Evolutionary conservation across 2,797 vertebrate genomes (phyloP).

Genomic region (Danionella dracula): DNA sequence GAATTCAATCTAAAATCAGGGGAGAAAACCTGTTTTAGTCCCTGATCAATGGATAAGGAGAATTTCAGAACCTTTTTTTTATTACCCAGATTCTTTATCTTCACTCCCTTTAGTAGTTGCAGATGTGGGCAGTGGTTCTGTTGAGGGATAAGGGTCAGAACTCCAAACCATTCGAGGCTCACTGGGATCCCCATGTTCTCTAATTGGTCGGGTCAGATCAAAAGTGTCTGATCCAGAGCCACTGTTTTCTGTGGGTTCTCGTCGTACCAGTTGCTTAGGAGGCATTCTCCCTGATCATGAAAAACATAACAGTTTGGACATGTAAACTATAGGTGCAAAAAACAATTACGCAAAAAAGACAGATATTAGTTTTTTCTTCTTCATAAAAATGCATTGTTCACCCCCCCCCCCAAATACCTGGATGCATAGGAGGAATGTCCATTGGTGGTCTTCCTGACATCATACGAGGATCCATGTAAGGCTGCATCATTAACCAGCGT

Average conservation of each 20-base stretch:
- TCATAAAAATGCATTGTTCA: too few species aligned
- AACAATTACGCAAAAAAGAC: too few species aligned
- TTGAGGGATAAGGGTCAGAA: slow-evolving; percentile 83
- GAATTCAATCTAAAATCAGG: slow-evolving; percentile 73
- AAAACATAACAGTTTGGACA: slow-evolving; percentile 16
- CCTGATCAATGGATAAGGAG: not conserved
- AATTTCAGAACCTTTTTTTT: not conserved
- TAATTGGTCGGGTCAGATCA: slow-evolving; percentile 81
- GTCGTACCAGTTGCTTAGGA: slow-evolving; percentile 88
- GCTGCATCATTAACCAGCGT: slow-evolving; percentile 98
- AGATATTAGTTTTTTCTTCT: too few species aligned
- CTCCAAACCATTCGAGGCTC: slow-evolving; percentile 92
- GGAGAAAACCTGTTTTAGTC: not conserved
- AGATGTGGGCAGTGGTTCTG: slow-evolving; percentile 76
- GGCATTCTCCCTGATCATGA: slow-evolving; percentile 83
- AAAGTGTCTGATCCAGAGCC: slow-evolving; percentile 85
- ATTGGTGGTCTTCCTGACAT: slow-evolving; percentile 90
- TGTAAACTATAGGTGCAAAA: too few species aligned
- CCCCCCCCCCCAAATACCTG: too few species aligned
- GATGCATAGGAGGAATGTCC: slow-evolving; percentile 89
- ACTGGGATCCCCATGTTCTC: slow-evolving; percentile 81
- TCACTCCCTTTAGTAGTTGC: slow-evolving; percentile 82
- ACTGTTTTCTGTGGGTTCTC: slow-evolving; percentile 89
- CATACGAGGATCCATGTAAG: slow-evolving; percentile 97
- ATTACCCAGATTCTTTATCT: slow-evolving; percentile 73